Evolutionary conservation across 2,113 vertebrate species (phyloP).

Genomic region (Etheostoma cragini): DNA sequence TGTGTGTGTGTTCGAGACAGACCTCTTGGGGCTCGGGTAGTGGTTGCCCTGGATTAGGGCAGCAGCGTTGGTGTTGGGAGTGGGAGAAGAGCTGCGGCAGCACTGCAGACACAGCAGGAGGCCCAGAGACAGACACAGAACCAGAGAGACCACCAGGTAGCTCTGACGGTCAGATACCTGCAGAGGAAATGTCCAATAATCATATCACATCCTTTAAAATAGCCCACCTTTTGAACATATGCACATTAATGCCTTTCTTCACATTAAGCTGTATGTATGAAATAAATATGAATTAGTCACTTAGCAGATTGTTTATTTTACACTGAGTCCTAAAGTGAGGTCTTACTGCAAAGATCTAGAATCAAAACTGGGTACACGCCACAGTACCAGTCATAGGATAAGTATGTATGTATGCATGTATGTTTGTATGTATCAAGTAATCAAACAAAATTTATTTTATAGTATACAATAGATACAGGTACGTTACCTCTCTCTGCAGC

Average conservation of each 20-base stretch:
- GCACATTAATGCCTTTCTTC: background rate
- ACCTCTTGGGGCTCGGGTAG: conserved; percentile 97
- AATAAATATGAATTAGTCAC: background rate
- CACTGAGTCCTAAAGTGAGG: background rate
- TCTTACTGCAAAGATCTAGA: too few species aligned
- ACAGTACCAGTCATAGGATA: too few species aligned
- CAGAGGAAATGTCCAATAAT: background rate
- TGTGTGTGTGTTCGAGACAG: background rate
- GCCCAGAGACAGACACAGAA: conserved; percentile 90
- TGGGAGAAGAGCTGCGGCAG: conserved; percentile 85
- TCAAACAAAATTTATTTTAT: too few species aligned
- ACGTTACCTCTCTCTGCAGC: conserved; percentile 90
- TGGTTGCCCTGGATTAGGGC: conserved; percentile 92
- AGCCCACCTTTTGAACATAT: too few species aligned
- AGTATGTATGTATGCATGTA: too few species aligned
- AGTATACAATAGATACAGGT: too few species aligned
- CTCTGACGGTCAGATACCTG: conserved; percentile 94
- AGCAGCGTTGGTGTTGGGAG: conserved; percentile 79
- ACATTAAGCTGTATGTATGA: background rate
- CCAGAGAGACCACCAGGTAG: conserved; percentile 92
- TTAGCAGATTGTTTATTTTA: background rate
- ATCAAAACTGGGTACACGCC: too few species aligned
- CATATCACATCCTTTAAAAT: background rate
- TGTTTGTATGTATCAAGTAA: too few species aligned
- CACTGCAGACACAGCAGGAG: conserved; percentile 92